These are phyloP conservation scores for Macropis europaea DNA, from an alignment of 2,888 invertebrate genomes.

Conservation along the genomic window DNA sequence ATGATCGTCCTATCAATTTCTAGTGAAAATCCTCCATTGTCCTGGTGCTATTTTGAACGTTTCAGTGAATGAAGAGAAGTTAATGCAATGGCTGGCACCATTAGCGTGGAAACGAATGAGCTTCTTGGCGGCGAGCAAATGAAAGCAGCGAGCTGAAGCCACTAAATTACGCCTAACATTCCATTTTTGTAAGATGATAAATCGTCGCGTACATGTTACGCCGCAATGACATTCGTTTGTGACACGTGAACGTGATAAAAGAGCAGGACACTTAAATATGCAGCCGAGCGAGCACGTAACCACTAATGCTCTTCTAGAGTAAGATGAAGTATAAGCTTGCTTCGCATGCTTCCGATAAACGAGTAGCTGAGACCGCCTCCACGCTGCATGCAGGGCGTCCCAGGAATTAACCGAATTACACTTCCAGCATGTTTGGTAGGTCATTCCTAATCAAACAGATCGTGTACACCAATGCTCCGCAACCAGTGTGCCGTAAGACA, in stretches of 20 bases:
- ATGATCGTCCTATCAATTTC: too few relatives aligned
- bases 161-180: conserved; percentile 23
- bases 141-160: background rate
- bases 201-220: conserved; percentile 9
- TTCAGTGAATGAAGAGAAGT: background rate
- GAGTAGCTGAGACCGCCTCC: too few relatives aligned
- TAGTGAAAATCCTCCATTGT: background rate
- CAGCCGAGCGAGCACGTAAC: conserved; percentile 22
- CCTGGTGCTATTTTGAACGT: background rate
- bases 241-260: conserved; percentile 37
- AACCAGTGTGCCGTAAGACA: too few relatives aligned
- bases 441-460: too few relatives aligned
- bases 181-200: conserved; percentile 32
- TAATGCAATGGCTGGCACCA: background rate
- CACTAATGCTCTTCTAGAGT: conserved; percentile 11
- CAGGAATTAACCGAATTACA: too few relatives aligned
- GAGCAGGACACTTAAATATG: conserved; percentile 11
- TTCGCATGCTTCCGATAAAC: conserved; percentile 20
- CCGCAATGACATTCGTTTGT: conserved; percentile 28
- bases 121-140: background rate
- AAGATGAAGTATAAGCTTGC: conserved; percentile 11
- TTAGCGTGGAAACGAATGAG: background rate
- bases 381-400: too few relatives aligned
- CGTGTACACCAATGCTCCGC: too few relatives aligned
- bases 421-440: too few relatives aligned